Evolutionary conservation across 2,888 invertebrate genomes (phyloP).

Genomic region (Ennomos fuscantarius): DNA sequence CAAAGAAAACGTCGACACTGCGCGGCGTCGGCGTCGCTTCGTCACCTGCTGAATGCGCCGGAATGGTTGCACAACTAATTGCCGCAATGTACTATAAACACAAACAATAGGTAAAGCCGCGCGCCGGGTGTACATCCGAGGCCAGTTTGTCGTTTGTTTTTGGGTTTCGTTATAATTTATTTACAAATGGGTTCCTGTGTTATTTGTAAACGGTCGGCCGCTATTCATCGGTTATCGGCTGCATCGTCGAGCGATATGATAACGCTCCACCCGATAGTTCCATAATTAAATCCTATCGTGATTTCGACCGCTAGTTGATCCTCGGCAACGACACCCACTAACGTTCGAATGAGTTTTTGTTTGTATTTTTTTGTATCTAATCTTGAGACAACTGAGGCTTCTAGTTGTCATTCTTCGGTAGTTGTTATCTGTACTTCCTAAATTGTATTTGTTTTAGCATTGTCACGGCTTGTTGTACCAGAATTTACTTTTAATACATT

Average conservation of each 20-base stretch:
- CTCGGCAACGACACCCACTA: slow-evolving; percentile 29
- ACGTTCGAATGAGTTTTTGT: slow-evolving; percentile 30
- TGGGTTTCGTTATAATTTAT: slow-evolving; percentile 60
- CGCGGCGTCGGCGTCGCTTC: slow-evolving; percentile 42
- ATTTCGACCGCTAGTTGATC: slow-evolving; percentile 37
- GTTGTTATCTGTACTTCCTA: slow-evolving; percentile 19
- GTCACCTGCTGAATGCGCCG: slow-evolving; percentile 67
- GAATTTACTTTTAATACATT: not conserved
- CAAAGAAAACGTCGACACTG: slow-evolving; percentile 64
- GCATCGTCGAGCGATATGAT: slow-evolving; percentile 45
- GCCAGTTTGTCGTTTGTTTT: slow-evolving; percentile 57
- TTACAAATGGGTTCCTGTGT: slow-evolving; percentile 59
- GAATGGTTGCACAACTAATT: slow-evolving; percentile 75
- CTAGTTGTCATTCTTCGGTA: slow-evolving; percentile 20
- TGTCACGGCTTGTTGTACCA: not conserved
- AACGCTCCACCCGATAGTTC: slow-evolving; percentile 42
- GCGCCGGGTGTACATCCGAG: slow-evolving; percentile 60
- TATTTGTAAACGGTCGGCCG: slow-evolving; percentile 50
- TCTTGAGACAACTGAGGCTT: slow-evolving; percentile 26
- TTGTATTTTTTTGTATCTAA: slow-evolving; percentile 35
- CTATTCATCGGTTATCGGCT: slow-evolving; percentile 50
- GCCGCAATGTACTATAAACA: slow-evolving; percentile 65
- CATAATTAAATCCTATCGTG: slow-evolving; percentile 42
- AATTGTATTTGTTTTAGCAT: slow-evolving; percentile 12
- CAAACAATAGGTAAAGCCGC: slow-evolving; percentile 65